phyloP scores from a whole-genome alignment of 2,797 vertebrate species.

The Agapornis canus region DNA sequence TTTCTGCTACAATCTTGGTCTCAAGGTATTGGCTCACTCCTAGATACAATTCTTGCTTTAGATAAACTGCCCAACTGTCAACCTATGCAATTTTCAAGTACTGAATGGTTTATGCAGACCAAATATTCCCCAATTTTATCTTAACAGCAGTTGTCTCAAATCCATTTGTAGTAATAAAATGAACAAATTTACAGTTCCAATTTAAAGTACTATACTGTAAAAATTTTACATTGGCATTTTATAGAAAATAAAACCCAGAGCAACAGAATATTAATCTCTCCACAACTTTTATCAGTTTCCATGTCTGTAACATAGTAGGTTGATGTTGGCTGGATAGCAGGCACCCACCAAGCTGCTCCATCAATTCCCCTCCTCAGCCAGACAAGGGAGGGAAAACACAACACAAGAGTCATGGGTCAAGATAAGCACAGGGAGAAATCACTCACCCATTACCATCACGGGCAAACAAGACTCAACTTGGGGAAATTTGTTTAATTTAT shows the following conservation, averaged over 20 bases:
- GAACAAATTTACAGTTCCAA: not conserved
- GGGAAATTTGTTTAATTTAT: not conserved
- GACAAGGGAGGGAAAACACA: not conserved
- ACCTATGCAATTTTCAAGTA: not conserved
- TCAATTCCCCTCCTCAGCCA: not conserved
- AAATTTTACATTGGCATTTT: not conserved
- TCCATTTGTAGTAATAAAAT: not conserved
- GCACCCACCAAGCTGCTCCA: fast-evolving
- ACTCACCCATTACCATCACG: fast-evolving
- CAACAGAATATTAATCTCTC: not conserved
- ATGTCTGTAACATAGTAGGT: not conserved
- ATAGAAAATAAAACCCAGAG: not conserved
- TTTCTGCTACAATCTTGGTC: not conserved
- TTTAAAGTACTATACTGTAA: not conserved
- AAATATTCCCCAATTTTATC: not conserved
- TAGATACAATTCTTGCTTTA: not conserved
- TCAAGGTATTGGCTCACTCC: not conserved
- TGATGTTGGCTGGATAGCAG: not conserved
- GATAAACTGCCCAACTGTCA: not conserved
- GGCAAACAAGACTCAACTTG: not conserved
- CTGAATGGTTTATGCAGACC: not conserved
- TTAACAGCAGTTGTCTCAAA: not conserved
- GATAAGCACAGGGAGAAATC: not conserved
- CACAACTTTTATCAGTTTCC: not conserved
- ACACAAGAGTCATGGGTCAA: not conserved